These are phyloP conservation scores for Dasyornis broadbenti DNA, from an alignment of 2,113 vertebrate species.

Conservation along the genomic window DNA sequence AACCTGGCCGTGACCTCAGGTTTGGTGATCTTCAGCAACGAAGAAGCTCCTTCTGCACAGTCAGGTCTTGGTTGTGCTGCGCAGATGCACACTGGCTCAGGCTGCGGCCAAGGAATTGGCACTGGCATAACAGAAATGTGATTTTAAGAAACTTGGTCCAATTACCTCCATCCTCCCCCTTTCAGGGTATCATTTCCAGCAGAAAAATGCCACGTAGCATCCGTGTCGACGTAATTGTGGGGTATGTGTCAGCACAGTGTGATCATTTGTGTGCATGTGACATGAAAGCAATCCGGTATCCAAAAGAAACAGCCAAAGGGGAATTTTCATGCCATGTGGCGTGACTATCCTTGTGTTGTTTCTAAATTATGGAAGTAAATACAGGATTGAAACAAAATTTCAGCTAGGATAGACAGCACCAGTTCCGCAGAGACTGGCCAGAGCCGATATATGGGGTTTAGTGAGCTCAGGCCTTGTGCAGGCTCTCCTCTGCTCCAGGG, in stretches of 20 bases:
- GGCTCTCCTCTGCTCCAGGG: not conserved
- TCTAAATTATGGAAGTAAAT: not conserved
- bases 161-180: not conserved
- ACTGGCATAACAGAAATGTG: not conserved
- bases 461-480: not conserved
- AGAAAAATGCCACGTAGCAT: not conserved
- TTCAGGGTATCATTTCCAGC: not conserved
- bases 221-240: not conserved
- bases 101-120: not conserved
- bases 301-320: not conserved
- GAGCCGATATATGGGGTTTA: not conserved
- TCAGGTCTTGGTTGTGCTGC: not conserved
- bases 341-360: not conserved
- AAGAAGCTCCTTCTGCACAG: not conserved
- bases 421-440: not conserved
- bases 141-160: not conserved
- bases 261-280: not conserved
- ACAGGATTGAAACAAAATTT: not conserved
- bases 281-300: not conserved
- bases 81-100: not conserved
- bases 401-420: not conserved
- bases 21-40: not conserved
- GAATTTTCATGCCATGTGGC: not conserved
- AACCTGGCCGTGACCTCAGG: accelerated
- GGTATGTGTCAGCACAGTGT: not conserved